These are phyloP conservation scores for Pseudococcus jackbeardsleyi DNA, from an alignment of 2,888 invertebrate species.

Conservation along the genomic window DNA sequence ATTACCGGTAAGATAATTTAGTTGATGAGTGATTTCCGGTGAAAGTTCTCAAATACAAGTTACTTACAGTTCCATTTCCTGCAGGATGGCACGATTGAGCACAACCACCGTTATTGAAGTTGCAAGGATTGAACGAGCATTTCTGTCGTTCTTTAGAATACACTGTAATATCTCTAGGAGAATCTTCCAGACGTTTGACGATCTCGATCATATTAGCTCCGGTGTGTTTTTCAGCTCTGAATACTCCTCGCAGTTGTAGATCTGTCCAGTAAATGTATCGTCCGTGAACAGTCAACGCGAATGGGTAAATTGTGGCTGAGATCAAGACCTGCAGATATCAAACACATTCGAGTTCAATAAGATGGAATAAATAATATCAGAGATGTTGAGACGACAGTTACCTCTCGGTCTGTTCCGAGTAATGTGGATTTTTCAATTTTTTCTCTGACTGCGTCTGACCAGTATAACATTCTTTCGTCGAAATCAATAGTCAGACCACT, in stretches of 20 bases:
- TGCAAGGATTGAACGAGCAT: slow-evolving; percentile 86
- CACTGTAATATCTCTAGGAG: slow-evolving; percentile 92
- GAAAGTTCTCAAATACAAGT: background rate
- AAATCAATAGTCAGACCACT: slow-evolving; percentile 96
- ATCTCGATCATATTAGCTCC: slow-evolving; percentile 95
- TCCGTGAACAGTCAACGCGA: slow-evolving; percentile 90
- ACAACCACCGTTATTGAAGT: slow-evolving; percentile 94
- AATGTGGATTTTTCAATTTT: slow-evolving; percentile 94
- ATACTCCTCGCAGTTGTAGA: slow-evolving; percentile 91
- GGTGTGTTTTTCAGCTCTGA: slow-evolving; percentile 96
- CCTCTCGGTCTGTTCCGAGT: slow-evolving; percentile 87
- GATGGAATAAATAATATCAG: background rate
- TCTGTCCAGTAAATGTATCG: slow-evolving; percentile 98
- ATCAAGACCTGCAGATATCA: slow-evolving; percentile 74
- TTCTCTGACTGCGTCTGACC: slow-evolving; percentile 97
- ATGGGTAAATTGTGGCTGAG: slow-evolving; percentile 93
- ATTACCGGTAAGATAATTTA: background rate
- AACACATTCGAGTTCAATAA: background rate
- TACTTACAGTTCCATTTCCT: slow-evolving; percentile 77
- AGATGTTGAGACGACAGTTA: slow-evolving; percentile 26
- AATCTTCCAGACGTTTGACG: slow-evolving; percentile 92
- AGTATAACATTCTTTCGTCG: slow-evolving; percentile 91
- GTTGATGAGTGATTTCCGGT: background rate
- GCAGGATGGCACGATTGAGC: slow-evolving; percentile 94
- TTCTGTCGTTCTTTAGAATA: slow-evolving; percentile 84